A percentile compares a stretch with the other conserved stretches of the same genome.
Conservation (phyloP, 2,888 invertebrate genomes). For the Ecdyonurus torrentis region DNA sequence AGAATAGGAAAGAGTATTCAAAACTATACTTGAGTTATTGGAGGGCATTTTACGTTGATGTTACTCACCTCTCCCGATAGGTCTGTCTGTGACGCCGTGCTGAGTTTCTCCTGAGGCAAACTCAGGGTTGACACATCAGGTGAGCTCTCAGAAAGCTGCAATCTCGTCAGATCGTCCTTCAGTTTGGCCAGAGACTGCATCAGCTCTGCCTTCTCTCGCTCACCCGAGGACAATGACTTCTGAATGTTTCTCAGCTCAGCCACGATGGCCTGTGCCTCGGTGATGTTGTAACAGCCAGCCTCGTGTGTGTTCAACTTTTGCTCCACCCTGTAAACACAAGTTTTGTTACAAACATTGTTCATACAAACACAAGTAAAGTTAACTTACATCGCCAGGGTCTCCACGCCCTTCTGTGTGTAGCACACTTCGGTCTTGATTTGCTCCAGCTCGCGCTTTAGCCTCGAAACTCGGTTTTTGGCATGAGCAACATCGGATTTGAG, state of each 20-base stretch:
- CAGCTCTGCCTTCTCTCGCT: slow-evolving; percentile 82
- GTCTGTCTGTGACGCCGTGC: slow-evolving; percentile 92
- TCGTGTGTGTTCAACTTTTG: slow-evolving; percentile 72
- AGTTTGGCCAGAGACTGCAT: slow-evolving; percentile 87
- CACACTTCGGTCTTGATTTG: slow-evolving; percentile 85
- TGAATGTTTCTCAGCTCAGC: slow-evolving; percentile 85
- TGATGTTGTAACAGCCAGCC: slow-evolving; percentile 70
- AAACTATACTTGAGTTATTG: too few species aligned
- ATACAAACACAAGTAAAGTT: too few species aligned
- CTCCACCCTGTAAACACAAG: slow-evolving; percentile 59
- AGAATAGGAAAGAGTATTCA: too few species aligned
- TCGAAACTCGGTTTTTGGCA: slow-evolving; percentile 74
- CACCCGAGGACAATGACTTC: slow-evolving; percentile 75
- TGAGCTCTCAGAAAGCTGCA: slow-evolving; percentile 54
- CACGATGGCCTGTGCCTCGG: slow-evolving; percentile 92
- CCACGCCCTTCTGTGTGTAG: slow-evolving; percentile 81
- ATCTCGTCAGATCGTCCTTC: slow-evolving; percentile 78
- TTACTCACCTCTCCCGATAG: slow-evolving; percentile 58
- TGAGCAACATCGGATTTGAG: slow-evolving; percentile 81
- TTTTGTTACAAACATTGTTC: background rate
- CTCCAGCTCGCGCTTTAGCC: slow-evolving; percentile 74
- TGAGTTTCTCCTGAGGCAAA: slow-evolving; percentile 71
- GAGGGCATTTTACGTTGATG: background rate
- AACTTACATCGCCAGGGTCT: slow-evolving; percentile 74
- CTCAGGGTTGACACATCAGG: slow-evolving; percentile 66